phyloP scores from a whole-genome alignment of 2,797 vertebrate genomes.

The Channallabes apus region DNA sequence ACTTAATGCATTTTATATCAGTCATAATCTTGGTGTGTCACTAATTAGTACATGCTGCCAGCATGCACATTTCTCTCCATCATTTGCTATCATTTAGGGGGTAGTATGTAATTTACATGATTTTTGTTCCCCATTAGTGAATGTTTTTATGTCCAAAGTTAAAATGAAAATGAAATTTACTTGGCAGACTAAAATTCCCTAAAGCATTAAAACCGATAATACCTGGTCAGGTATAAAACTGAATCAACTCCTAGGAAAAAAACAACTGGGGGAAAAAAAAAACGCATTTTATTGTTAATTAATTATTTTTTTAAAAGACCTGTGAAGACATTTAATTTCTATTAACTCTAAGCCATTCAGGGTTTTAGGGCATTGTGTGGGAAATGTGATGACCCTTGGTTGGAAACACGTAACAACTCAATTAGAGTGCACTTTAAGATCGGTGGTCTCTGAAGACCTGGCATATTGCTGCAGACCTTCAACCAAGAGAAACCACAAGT shows the following conservation, averaged over 20 bases:
- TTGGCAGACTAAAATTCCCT: slow-evolving; percentile 50
- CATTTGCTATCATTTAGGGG: slow-evolving; percentile 67
- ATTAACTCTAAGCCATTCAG: slow-evolving; percentile 40
- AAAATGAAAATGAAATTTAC: slow-evolving; percentile 36
- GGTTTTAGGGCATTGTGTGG: slow-evolving; percentile 32
- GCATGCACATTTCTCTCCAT: slow-evolving; percentile 67
- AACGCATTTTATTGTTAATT: slow-evolving; percentile 47
- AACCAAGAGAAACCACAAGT: slow-evolving; percentile 22
- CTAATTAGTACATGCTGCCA: slow-evolving; percentile 74
- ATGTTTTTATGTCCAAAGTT: slow-evolving; percentile 57
- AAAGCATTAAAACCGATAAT: slow-evolving; percentile 43
- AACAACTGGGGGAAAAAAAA: background rate
- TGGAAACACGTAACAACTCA: slow-evolving; percentile 50
- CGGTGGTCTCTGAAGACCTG: slow-evolving; percentile 42
- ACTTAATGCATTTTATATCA: slow-evolving; percentile 76
- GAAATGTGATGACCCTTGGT: slow-evolving; percentile 44
- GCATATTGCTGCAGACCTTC: slow-evolving; percentile 26
- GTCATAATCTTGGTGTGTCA: slow-evolving; percentile 76
- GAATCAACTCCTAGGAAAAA: background rate
- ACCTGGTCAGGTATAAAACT: slow-evolving; percentile 49
- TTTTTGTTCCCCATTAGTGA: slow-evolving; percentile 48
- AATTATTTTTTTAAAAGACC: slow-evolving; percentile 45
- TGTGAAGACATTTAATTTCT: slow-evolving; percentile 53
- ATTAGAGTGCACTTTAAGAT: slow-evolving; percentile 46
- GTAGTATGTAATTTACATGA: slow-evolving; percentile 61